Conservation (phyloP, 1,140 invertebrate species). For the Temnothorax longispinosus region DNA sequence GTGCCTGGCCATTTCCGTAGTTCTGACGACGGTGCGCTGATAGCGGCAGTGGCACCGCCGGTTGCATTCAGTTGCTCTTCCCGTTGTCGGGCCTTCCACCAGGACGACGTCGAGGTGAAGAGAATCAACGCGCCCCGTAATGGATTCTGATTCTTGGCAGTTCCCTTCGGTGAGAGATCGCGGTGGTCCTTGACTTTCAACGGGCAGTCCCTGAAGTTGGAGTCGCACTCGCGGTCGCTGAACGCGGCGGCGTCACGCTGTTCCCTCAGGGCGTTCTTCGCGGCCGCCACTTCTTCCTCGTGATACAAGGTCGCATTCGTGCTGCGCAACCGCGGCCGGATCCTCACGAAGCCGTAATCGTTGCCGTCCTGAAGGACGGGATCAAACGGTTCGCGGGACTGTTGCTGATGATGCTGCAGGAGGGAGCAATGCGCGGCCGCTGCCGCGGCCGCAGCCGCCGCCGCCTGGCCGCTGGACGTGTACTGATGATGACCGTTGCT, state of each 20-base stretch:
- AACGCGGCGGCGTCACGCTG: conserved; percentile 73
- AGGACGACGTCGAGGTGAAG: conserved; percentile 83
- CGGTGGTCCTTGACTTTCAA: conserved; percentile 69
- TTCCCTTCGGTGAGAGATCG: conserved; percentile 72
- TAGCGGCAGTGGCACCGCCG: neutral
- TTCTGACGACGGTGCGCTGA: conserved; percentile 53
- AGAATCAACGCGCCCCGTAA: conserved; percentile 81
- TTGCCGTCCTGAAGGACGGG: conserved; percentile 72
- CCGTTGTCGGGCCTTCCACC: conserved; percentile 83
- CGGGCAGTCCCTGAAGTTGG: conserved; percentile 71
- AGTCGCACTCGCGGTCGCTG: conserved; percentile 77
- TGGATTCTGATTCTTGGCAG: conserved; percentile 79
- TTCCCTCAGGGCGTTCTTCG: conserved; percentile 70
- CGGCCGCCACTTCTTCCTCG: conserved; percentile 73
- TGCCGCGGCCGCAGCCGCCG: conserved; percentile 38
- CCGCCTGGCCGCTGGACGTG: conserved; percentile 57
- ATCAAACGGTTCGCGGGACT: conserved; percentile 62
- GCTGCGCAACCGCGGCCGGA: conserved; percentile 83
- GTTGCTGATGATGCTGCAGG: conserved; percentile 76
- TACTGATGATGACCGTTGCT: conserved; percentile 75
- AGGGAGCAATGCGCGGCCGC: conserved; percentile 70
- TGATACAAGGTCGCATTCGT: conserved; percentile 81
- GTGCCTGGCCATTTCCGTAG: conserved; percentile 66
- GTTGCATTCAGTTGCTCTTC: conserved; percentile 76
- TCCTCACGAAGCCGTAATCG: conserved; percentile 84